Evolutionary conservation across 2,888 invertebrate species (phyloP).

Genomic region (Bellardia pandia): DNA sequence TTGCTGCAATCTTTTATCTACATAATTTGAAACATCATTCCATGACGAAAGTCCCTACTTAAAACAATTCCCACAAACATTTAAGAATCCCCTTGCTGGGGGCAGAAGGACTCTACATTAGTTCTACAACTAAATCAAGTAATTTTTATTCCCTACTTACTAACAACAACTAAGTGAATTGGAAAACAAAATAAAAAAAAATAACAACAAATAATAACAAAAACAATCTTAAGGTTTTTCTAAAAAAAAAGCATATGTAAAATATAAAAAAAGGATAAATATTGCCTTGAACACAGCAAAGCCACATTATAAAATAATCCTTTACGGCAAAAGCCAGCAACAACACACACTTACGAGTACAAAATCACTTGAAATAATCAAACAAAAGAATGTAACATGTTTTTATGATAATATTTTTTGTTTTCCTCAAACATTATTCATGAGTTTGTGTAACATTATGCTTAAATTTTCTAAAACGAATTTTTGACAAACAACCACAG

Average conservation of each 20-base stretch:
- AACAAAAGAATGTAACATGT: background rate
- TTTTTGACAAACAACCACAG: constrained; percentile 22
- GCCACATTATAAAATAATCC: constrained; percentile 53
- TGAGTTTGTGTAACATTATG: constrained; percentile 57
- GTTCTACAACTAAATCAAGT: background rate
- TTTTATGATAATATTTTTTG: no score
- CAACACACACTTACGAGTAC: constrained; percentile 64
- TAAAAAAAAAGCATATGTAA: constrained; percentile 21
- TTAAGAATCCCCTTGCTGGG: background rate
- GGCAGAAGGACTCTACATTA: background rate
- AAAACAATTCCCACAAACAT: no score
- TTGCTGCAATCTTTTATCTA: no score
- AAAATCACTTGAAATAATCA: constrained; percentile 50
- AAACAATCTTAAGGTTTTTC: background rate
- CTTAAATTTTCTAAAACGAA: constrained; percentile 3
- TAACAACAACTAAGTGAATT: constrained; percentile 13
- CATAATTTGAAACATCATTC: no score
- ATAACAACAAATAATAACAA: constrained; percentile 2
- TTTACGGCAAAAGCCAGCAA: constrained; percentile 57
- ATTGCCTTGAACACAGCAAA: constrained; percentile 34
- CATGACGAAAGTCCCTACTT: no score
- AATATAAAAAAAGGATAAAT: constrained; percentile 58
- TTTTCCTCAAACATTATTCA: constrained; percentile 34
- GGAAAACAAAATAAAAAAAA: constrained; percentile 14
- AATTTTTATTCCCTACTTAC: background rate